Base-by-base conservation (phyloP, 1,140 invertebrate genomes). In the Cyrtorhinus lividipennis region DNA sequence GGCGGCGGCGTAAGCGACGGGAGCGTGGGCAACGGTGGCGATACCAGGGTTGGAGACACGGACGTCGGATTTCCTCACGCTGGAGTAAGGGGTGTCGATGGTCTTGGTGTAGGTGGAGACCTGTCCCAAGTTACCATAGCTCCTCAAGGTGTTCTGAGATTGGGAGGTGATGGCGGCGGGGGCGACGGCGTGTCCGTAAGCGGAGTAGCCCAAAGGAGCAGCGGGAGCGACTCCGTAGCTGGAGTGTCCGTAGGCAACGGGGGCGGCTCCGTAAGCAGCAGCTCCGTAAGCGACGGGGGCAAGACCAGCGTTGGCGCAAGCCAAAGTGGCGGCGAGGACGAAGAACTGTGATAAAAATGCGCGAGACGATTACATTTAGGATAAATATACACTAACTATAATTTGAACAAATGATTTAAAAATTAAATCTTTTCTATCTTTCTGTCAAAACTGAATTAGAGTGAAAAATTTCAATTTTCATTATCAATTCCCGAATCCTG, bases 1-100 rank as follows among this genome's bases (percentile, higher is more conserved):
- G 56, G 64, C 48, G 24, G 67, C 68, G 62, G 66, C 68, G 56
- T 58, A 53, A 25, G 59, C 61, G 62, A 62, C 62, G 25, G 65
- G 59, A 23, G 59, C 62, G 56, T 63, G 61, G 56, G 66, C 64
- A 48, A 66, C 59, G 64, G 69, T 68, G 62, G 70, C 67, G 25
- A 67, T 38, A 20, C 66, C 69, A 48, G 71, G 71, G 69, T 74
- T 74, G 68, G 69, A 73, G 24, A 72, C 68, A 24, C 73, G 67
- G 59, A 72, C 70, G 67, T 75, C 74, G 62, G 68, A 68, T 64
- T 74, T 74, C 56, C 69, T 67, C 56, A 73, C 70, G 64, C 66
- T 69, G 65, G 71, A 69, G 69, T 69, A 72, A 2, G 74, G 70
- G 53, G 72, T 72, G 63, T 72, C 71, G 66, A 71, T 66, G 63